Base-by-base conservation (phyloP, 2,888 invertebrate genomes). In the Mimumesa dahlbomi region DNA sequence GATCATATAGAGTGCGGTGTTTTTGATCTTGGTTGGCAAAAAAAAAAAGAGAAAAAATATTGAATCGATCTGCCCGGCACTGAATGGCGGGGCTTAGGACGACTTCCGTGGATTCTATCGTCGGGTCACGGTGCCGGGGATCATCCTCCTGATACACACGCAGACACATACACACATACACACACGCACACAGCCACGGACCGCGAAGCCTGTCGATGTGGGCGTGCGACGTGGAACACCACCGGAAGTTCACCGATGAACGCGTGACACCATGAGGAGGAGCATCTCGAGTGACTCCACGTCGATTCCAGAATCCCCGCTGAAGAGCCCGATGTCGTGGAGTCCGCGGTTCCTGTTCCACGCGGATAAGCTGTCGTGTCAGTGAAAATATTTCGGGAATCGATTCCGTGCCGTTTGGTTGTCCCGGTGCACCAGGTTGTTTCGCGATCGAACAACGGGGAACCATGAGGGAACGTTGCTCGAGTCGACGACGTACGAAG, bases 71-170 rank as follows among this genome's bases (percentile, higher is more conserved):
- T 77, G 59, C 21, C n/a, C 66, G 61, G 53, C 34, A 62, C 50
- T 79, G 84, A 84, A 84, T 84, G 79, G 81, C 67, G 58, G 52
- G 75, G 83, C 81, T 83, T 78, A 77, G 73, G 67, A 67, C 73
- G 72, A 74, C 72, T 73, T 61, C 62, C 70, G 70, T 59, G 49
- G 64, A 61, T 72, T 56, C 53, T 45, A 59, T 38, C 64, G 61
- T 64, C 21, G 38, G 58, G 31, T 65, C 48, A 54, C 65, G 42
- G 49, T 46, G 50, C 40, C 21, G 62, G 43, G 72, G 68, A 65
- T 77, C 62, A 78, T 78, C 75, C 40, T 29, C 16, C 19, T 52
- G 43, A 57, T 40, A 42, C 21, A 45, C 50, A 13, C 34, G 38
- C n/a, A 31, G 19, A 11, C 14, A 22, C n/a, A n/a, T n/a, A n/a